Percentiles rank a stretch among this genome's conserved stretches.
These are phyloP conservation scores for Sipha flava DNA, from an alignment of 1,140 invertebrate species.

Conservation along the genomic window DNA sequence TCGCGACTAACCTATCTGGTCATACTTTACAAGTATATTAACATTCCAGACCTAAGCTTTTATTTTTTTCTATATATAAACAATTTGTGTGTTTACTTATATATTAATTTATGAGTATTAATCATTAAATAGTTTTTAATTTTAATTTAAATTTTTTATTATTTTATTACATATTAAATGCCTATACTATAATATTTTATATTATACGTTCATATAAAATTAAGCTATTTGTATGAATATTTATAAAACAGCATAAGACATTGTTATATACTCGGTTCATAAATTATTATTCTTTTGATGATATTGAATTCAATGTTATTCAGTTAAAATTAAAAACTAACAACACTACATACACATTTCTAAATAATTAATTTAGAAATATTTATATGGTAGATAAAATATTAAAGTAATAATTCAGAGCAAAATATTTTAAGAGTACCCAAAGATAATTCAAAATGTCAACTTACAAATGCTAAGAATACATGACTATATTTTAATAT, in stretches of 20 bases:
- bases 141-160: too few relatives aligned
- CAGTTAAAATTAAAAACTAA: neutral
- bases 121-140: too few relatives aligned
- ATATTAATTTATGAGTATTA: too few relatives aligned
- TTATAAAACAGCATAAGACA: neutral
- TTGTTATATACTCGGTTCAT: neutral
- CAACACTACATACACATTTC: neutral
- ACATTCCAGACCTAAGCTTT: too few relatives aligned
- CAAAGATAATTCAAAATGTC: conserved; percentile 16
- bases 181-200: too few relatives aligned
- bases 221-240: neutral
- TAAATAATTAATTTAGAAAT: neutral
- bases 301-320: neutral
- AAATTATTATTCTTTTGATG: neutral
- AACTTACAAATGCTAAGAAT: conserved; percentile 22
- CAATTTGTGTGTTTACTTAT: too few relatives aligned
- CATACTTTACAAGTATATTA: too few relatives aligned
- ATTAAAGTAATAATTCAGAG: neutral
- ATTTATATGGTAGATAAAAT: neutral
- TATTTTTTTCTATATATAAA: too few relatives aligned
- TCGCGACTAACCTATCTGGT: too few relatives aligned
- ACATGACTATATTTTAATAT: conserved; percentile 6
- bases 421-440: conserved; percentile 1
- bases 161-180: too few relatives aligned
- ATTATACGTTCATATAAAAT: too few relatives aligned